These are phyloP conservation scores for Campoletis sonorensis DNA, from an alignment of 1,140 invertebrate species.

Conservation along the genomic window DNA sequence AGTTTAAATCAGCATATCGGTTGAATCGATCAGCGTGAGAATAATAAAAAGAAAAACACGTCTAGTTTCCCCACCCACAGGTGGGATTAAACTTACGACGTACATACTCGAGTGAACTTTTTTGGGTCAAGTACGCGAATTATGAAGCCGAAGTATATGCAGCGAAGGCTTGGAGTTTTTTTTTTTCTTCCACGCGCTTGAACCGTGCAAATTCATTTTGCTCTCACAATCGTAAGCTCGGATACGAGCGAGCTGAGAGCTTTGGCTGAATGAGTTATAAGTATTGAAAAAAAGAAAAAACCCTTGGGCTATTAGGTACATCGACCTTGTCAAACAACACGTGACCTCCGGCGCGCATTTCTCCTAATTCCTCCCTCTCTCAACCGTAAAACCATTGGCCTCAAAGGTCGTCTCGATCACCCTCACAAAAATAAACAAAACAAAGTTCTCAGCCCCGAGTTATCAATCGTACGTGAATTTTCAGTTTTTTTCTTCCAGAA, in stretches of 20 bases:
- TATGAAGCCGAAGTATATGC: background rate
- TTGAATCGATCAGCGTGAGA: conserved; percentile 11
- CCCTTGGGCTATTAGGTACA: background rate
- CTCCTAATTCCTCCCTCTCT: background rate
- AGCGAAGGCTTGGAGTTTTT: conserved; percentile 6
- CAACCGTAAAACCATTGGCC: background rate
- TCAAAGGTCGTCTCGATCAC: background rate
- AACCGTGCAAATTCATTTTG: background rate
- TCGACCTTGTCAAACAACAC: background rate
- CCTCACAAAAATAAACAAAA: background rate
- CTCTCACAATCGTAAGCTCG: background rate
- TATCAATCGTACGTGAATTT: too few species aligned
- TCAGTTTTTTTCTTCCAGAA: too few species aligned
- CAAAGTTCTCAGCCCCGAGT: background rate
- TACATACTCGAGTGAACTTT: conserved; percentile 17
- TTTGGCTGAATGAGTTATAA: background rate
- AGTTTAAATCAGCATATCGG: too few species aligned
- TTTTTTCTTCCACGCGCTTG: background rate
- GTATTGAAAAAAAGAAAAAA: too few species aligned
- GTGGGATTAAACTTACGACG: background rate
- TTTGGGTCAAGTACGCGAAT: conserved; percentile 46
- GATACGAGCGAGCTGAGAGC: background rate
- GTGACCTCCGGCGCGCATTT: background rate
- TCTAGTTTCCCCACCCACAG: background rate
- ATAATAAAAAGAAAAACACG: conserved; percentile 1